Conservation (phyloP, 2,888 invertebrate species). For the Perithous albicinctus region DNA sequence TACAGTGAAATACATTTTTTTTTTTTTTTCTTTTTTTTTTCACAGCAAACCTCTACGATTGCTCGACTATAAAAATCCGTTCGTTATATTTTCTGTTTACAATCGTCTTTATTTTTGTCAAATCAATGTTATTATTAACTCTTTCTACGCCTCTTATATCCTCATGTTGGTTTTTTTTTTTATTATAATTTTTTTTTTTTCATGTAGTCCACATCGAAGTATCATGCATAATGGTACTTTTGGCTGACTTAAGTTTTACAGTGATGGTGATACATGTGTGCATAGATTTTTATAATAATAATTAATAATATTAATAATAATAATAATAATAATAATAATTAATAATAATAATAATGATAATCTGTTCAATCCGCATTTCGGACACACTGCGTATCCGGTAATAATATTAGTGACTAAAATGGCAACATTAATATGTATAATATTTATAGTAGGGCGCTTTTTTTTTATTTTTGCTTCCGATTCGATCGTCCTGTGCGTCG, state of each 20-base stretch:
- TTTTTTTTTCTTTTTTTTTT: slow-evolving; percentile 1
- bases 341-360: slow-evolving; percentile 64
- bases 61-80: slow-evolving; percentile 78
- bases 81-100: slow-evolving; percentile 75
- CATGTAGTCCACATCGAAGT: slow-evolving; percentile 69
- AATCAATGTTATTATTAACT: slow-evolving; percentile 69
- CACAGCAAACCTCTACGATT: slow-evolving; percentile 71
- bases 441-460: slow-evolving; percentile 57
- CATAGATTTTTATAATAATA: slow-evolving; percentile 62
- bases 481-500: slow-evolving; percentile 60
- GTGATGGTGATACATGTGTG: slow-evolving; percentile 64
- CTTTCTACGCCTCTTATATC: slow-evolving; percentile 67
- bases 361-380: slow-evolving; percentile 57
- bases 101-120: slow-evolving; percentile 69
- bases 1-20: slow-evolving; percentile 37
- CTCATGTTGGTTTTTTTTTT: slow-evolving; percentile 69
- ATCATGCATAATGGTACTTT: slow-evolving; percentile 68
- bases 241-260: slow-evolving; percentile 63
- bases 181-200: slow-evolving; percentile 55
- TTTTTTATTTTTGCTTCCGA: slow-evolving; percentile 43
- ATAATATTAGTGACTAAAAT: slow-evolving; percentile 74
- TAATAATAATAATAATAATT: slow-evolving; percentile 58
- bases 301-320: slow-evolving; percentile 47
- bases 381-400: slow-evolving; percentile 60
- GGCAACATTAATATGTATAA: slow-evolving; percentile 69